Evolutionary conservation across 2,113 vertebrate species (phyloP), one percentile per base, ranked within the genome.

Genomic region (Nerophis lumbriciformis): DNA sequence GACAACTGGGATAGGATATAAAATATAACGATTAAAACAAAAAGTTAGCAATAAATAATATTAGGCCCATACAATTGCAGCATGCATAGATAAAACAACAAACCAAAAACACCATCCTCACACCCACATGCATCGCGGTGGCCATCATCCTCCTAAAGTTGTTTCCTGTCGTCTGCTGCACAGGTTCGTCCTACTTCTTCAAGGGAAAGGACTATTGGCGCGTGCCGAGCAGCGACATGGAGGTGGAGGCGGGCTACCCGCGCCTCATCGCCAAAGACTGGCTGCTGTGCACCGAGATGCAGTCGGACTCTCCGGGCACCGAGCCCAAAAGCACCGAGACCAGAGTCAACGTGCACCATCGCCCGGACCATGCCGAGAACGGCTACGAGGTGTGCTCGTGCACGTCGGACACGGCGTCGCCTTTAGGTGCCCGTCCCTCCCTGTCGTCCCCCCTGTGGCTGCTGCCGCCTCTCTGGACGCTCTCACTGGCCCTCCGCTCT

Each of bases 161-260:
- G 6, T 37, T 11, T 2, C 6, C n/a, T 61, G 47, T 48, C 14
- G 8, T 48, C 10, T 65, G 5, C 37, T 11, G 2, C 44, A 5
- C 83, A 98, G 95, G 95, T 28, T 92, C 94, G 0, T 93, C 92
- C 45, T 99, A 98, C 81, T 98, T 98, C 85, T 98, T 99, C 82
- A 94, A 92, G 13, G 96, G 94, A 68, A 92, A 90, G 69, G 92
- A 98, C 57, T 99, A 99, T 88, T 99, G 97, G 97, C 93, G 94
- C 15, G 91, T 98, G 60, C 76, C 83, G 15, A 92, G 93, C 75
- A 92, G 92, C 0, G 91, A 93, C 58, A 88, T 92, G 90, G 94
- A 96, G 74, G 92, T 65, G 1, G 94, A 94, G 38, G 81, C 87
- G 0, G 92, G 92, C 0, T 97, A 90, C 65, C 97, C 97, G 0